Evolutionary conservation across 2,797 vertebrate genomes (phyloP), one percentile per base, ranked within the genome.

Genomic region (Rhinoraja longicauda): DNA sequence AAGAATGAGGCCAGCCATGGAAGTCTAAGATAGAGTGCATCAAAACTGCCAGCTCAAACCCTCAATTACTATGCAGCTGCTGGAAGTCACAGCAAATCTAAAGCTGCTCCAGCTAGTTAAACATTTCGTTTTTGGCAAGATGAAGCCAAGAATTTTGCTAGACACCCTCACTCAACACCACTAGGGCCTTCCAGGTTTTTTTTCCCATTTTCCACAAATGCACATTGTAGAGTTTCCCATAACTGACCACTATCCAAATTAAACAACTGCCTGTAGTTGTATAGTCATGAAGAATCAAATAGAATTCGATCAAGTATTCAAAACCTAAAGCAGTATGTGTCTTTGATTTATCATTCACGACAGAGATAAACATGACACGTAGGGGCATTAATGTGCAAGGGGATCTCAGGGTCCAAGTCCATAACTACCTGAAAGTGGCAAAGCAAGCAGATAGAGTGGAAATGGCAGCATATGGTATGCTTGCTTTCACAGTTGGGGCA

Each of bases 101-200:
- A n/a, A 29, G 13, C 15, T 64, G 53, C n/a, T 84, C 81, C 12
- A 67, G 59, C 6, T 32, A 17, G n/a, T n/a, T 88, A n/a, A 88
- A 88, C 57, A 86, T 57, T 62, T n/a, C 88, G 84, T n/a, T 88
- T 88, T 88, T 59, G 88, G 15, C 62, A 88, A 19, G n/a, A 64
- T 1, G 29, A 67, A 17, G 15, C 17, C 84, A 88, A 67, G n/a
- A 24, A 21, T 10, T 67, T 88, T 88, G 36, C n/a, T 64, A 29
- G 4, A 64, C 13, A 8, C 29, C 19, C 59, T 67, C 62, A 64
- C 29, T 36, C 62, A 88, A 36, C n/a, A 67, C 29, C 62, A 88
- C 29, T 6, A 8, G 32, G 29, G 29, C 59, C 62, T n/a, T 36
- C 15, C n/a, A 67, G 84, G 36, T n/a, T 67, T 67, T 86, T 32